Conservation (phyloP, 2,113 vertebrate species). For the Accipiter cooperii region DNA sequence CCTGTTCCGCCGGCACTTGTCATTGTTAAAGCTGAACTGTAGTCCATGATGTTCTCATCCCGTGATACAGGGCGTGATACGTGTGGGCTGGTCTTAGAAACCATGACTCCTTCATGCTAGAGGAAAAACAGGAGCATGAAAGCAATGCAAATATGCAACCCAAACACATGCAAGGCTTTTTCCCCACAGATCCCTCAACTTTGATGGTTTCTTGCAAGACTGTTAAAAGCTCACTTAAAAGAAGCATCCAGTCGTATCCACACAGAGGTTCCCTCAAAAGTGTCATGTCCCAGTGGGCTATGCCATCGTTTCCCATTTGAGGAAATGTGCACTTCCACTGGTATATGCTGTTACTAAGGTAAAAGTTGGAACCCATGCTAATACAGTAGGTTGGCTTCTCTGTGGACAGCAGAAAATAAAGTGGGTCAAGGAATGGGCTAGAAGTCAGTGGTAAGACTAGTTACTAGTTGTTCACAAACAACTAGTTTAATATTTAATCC, state of each 20-base stretch:
- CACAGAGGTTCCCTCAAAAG: neutral
- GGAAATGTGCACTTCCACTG: neutral
- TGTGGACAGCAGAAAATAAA: neutral
- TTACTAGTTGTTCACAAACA: neutral
- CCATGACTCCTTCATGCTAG: fast-evolving
- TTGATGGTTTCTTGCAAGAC: neutral
- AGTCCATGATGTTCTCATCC: neutral
- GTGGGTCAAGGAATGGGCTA: too few relatives aligned
- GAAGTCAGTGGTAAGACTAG: neutral
- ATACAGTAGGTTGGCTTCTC: neutral
- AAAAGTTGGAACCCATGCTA: neutral
- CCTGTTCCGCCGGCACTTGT: neutral
- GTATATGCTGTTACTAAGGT: neutral
- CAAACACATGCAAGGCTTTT: neutral
- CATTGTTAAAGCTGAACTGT: neutral
- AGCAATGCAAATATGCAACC: neutral
- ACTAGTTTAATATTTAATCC: neutral
- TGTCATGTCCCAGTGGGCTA: neutral
- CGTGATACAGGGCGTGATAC: neutral
- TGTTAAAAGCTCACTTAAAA: neutral
- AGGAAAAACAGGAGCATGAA: neutral
- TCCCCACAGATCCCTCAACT: neutral
- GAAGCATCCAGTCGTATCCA: neutral
- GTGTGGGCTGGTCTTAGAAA: neutral
- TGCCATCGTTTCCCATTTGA: neutral